These are phyloP conservation scores for Rhineura floridana DNA, from an alignment of 2,113 vertebrate genomes.

Conservation along the genomic window DNA sequence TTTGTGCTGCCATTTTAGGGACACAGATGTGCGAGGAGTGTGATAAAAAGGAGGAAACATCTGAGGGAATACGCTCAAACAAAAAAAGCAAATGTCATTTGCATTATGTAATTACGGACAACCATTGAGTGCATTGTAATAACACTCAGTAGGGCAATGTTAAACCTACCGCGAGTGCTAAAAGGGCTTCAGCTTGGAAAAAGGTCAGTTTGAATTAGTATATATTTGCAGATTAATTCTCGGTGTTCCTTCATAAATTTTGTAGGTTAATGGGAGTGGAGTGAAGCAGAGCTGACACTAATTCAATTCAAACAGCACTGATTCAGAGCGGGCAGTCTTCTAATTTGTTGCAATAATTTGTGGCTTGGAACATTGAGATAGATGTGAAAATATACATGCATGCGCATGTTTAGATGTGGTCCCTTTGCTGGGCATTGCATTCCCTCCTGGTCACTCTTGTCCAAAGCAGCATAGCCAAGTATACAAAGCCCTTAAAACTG, in stretches of 20 bases:
- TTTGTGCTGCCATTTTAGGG: constrained; percentile 69
- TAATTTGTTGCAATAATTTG: constrained; percentile 65
- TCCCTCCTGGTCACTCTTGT: background rate
- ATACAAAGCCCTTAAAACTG: background rate
- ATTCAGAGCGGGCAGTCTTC: constrained; percentile 52
- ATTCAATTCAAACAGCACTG: constrained; percentile 71
- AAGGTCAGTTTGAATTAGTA: constrained; percentile 86
- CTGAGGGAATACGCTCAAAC: constrained; percentile 84
- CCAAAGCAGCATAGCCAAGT: background rate
- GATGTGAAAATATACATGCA: constrained; percentile 43
- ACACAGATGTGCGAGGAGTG: constrained; percentile 84
- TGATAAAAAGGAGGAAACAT: constrained; percentile 87
- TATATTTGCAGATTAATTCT: constrained; percentile 86
- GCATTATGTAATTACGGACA: constrained; percentile 88
- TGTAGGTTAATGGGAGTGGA: constrained; percentile 65
- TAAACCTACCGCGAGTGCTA: constrained; percentile 82
- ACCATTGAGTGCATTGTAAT: constrained; percentile 80
- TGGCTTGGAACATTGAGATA: constrained; percentile 50
- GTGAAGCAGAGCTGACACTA: constrained; percentile 68
- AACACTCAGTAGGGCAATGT: constrained; percentile 82
- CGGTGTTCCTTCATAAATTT: constrained; percentile 79
- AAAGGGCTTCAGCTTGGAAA: constrained; percentile 83
- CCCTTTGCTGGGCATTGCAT: constrained; percentile 11
- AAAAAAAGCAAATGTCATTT: constrained; percentile 89
- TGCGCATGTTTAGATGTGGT: constrained; percentile 1